Evolutionary conservation across 23 tunicate genomes (phyloP).

Genomic region (Oikopleura dioica): DNA sequence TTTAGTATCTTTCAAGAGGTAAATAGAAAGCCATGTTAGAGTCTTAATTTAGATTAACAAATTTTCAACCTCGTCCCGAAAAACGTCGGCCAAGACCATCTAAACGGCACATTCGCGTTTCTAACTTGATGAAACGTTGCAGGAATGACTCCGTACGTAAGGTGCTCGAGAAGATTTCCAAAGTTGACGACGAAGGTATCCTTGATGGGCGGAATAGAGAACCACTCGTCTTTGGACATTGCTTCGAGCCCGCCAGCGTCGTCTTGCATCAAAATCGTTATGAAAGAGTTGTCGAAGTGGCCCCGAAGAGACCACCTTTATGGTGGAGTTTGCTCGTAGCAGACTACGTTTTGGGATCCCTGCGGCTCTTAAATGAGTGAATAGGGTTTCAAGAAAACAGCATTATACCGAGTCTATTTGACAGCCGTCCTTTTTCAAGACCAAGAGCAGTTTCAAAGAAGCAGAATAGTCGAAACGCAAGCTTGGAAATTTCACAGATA

Average conservation of each 20-base stretch:
- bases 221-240: not conserved
- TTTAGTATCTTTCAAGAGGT: too few relatives aligned
- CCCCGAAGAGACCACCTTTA: not conserved
- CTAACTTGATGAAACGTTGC: not conserved
- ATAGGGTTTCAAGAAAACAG: too few relatives aligned
- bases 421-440: not conserved
- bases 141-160: not conserved
- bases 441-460: not conserved
- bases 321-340: not conserved
- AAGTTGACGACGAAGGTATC: not conserved
- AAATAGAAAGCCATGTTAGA: too few relatives aligned
- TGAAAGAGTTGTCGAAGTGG: not conserved
- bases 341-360: not conserved
- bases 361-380: not conserved
- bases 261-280: not conserved
- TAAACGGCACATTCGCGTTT: not conserved
- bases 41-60: too few relatives aligned
- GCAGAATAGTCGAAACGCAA: not conserved
- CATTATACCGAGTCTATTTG: not conserved
- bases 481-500: too few relatives aligned
- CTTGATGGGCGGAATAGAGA: not conserved
- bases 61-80: too few relatives aligned
- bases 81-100: not conserved
- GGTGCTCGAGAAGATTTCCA: not conserved
- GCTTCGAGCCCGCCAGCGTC: not conserved